Evolutionary conservation across 2,888 invertebrate genomes (phyloP), one percentile per base, ranked within the genome.

Genomic region (Thumatha senex): DNA sequence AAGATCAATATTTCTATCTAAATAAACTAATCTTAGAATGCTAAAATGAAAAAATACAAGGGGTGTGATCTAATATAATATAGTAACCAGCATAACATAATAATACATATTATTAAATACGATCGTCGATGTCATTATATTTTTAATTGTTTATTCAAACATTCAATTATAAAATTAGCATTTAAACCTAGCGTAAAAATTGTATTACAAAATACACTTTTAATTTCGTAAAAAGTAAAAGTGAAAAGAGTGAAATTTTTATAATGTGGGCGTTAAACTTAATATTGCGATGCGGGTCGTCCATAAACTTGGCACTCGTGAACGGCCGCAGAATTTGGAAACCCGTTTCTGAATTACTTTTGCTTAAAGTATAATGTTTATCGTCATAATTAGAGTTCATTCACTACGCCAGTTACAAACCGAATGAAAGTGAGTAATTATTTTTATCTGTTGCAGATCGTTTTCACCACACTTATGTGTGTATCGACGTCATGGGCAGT

Each of bases 211-310:
- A 53, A 55, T 53, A 63, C 18, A 48, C 33, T 69, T 44, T 68
- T 72, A 68, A 72, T 73, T 55, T 48, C 60, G 54, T 61, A 59
- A 64, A 68, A 81, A 86, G 89, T 88, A 89, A 89, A 87, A 89
- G 86, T 82, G 72, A 78, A 61, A 81, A 84, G 87, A 89, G 90
- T 88, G 89, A 89, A 89, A 89, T 83, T 82, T 81, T 77, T 81
- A 82, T 83, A 77, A 84, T 82, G 80, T 75, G 77, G 77, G 82
- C 69, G 65, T 78, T 83, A 85, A 87, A 86, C 80, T 84, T 76
- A 77, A 72, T 67, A 72, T 69, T 72, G 74, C 64, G 76, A 89
- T 89, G 87, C 89, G 90, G 89, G 89, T 77, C 76, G 76, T 69
- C 70, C 67, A 72, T 73, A 72, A 75, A 70, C 76, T 73, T 72